Evolutionary conservation across 2,888 invertebrate genomes (phyloP).

Genomic region (Cancer borealis): DNA sequence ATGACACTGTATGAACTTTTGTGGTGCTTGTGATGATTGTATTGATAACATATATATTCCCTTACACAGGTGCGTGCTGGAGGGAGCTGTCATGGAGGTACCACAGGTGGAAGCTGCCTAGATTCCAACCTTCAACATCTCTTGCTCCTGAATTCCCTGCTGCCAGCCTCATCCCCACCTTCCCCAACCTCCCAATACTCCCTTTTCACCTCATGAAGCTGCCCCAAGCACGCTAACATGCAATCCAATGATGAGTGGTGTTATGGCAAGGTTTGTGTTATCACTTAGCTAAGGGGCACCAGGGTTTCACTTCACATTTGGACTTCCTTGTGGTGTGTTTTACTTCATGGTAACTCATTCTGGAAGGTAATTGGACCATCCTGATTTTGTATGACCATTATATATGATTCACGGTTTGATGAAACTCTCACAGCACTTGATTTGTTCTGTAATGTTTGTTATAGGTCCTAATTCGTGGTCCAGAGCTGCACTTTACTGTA

Average conservation of each 20-base stretch:
- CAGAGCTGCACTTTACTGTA: neutral
- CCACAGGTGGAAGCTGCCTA: constrained; percentile 3
- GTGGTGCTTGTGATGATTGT: neutral
- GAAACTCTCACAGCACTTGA: neutral
- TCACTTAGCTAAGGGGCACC: neutral
- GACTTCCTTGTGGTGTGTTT: neutral
- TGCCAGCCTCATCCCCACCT: constrained; percentile 46
- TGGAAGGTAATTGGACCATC: neutral
- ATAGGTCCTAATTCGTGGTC: neutral
- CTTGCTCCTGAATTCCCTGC: constrained; percentile 53
- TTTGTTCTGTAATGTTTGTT: neutral
- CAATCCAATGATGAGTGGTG: neutral
- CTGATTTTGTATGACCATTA: neutral
- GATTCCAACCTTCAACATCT: constrained; percentile 54
- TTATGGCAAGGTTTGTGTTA: neutral
- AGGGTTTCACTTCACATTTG: neutral
- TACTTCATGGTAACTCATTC: neutral
- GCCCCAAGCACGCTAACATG: neutral
- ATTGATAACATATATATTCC: neutral
- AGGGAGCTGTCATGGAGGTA: neutral
- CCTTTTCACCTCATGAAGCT: constrained; percentile 16
- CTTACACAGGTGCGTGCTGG: constrained; percentile 11
- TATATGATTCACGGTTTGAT: neutral
- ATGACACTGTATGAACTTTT: neutral
- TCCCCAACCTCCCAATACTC: constrained; percentile 12